Percentiles rank a stretch among this genome's conserved stretches.
These are phyloP conservation scores for Euwallacea fornicatus DNA, from an alignment of 1,140 invertebrate genomes.

Conservation along the genomic window DNA sequence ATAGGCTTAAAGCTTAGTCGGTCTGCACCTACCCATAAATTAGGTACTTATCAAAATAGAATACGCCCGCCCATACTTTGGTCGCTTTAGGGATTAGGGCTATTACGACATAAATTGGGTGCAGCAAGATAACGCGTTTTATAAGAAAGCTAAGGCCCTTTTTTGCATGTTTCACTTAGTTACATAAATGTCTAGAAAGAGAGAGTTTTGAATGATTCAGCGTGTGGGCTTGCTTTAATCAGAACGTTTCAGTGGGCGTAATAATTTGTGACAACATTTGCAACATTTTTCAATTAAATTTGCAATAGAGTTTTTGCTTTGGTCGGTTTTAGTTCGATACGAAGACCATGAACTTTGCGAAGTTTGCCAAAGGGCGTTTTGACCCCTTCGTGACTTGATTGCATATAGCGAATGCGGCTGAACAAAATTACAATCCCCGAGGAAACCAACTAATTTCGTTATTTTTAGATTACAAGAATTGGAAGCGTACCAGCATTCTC, in stretches of 20 bases:
- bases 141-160: too few relatives aligned
- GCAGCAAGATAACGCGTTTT: neutral
- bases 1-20: conserved; percentile 4
- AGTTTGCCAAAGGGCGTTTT: neutral
- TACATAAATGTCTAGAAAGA: too few relatives aligned
- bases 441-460: neutral
- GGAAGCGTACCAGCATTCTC: neutral
- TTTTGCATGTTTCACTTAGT: too few relatives aligned
- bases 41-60: neutral
- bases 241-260: too few relatives aligned
- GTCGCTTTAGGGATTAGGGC: conserved; percentile 10
- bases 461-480: neutral
- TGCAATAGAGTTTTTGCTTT: too few relatives aligned
- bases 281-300: too few relatives aligned
- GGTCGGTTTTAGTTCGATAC: too few relatives aligned
- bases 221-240: too few relatives aligned
- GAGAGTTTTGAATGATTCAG: too few relatives aligned
- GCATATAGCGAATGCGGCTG: neutral
- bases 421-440: neutral
- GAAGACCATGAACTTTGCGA: too few relatives aligned
- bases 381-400: neutral
- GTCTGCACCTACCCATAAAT: conserved; percentile 9
- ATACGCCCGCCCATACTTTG: conserved; percentile 2
- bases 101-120: neutral
- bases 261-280: too few relatives aligned